A percentile compares a stretch with the other conserved stretches of the same genome.
These are phyloP conservation scores for Prosopocoilus inquinatus DNA, from an alignment of 2,888 invertebrate species.

Conservation along the genomic window DNA sequence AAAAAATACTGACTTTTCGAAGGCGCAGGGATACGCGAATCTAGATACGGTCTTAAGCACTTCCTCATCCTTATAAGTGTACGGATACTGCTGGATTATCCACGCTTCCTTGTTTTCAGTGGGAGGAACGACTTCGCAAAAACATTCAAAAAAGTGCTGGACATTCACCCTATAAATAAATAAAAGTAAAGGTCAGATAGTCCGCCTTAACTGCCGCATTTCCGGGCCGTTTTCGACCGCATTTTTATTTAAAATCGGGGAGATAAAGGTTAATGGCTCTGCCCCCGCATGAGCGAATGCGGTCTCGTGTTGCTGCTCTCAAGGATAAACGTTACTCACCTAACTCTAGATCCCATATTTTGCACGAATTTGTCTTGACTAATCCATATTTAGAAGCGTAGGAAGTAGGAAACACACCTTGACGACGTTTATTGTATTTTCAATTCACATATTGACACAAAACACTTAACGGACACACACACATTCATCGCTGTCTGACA, in stretches of 20 bases:
- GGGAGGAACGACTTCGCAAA: conserved; percentile 76
- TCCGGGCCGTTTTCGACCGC: background rate
- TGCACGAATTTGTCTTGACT: conserved; percentile 10
- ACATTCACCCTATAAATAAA: conserved; percentile 72
- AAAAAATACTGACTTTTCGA: conserved; percentile 65
- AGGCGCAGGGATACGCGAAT: conserved; percentile 86
- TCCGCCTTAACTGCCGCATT: background rate
- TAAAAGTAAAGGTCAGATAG: background rate
- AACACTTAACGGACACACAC: conserved; percentile 7
- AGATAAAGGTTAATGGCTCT: conserved; percentile 7
- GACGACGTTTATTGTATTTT: conserved; percentile 8
- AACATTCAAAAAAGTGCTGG: conserved; percentile 76
- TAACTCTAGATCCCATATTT: conserved; percentile 55
- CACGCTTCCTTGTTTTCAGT: conserved; percentile 63
- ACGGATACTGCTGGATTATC: conserved; percentile 83
- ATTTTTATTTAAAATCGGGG: conserved; percentile 8
- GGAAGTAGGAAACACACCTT: conserved; percentile 14
- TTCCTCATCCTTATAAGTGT: conserved; percentile 78
- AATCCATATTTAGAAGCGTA: conserved; percentile 17
- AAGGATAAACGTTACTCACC: conserved; percentile 41
- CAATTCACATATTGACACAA: conserved; percentile 21
- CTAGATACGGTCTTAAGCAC: conserved; percentile 84
- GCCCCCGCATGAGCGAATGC: conserved; percentile 8
- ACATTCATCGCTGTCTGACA: conserved; percentile 13
- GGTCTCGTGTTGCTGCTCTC: background rate